A percentile compares a stretch with the other conserved stretches of the same genome.
Evolutionary conservation across 2,113 vertebrate genomes (phyloP).

Genomic region (Xiphophorus couchianus): DNA sequence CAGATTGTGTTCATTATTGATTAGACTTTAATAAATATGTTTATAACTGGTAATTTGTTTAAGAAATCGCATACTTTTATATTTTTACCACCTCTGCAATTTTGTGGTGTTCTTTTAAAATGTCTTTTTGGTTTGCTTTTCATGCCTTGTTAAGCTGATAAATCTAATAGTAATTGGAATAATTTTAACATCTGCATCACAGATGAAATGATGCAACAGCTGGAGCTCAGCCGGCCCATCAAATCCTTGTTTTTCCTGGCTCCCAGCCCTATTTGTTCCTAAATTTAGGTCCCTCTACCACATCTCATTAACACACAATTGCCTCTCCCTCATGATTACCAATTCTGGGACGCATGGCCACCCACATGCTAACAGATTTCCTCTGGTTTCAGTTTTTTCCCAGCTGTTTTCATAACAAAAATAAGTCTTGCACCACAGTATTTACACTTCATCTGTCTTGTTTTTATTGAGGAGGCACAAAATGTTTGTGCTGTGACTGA

Average conservation of each 20-base stretch:
- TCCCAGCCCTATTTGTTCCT: conserved; percentile 60
- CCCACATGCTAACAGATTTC: conserved; percentile 14
- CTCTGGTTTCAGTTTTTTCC: not conserved
- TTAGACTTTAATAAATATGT: conserved; percentile 17
- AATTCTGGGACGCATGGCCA: conserved; percentile 33
- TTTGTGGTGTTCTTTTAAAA: not conserved
- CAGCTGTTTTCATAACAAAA: not conserved
- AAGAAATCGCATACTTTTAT: not conserved
- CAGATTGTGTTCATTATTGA: conserved; percentile 42
- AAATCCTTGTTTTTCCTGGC: conserved; percentile 35
- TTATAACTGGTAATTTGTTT: not conserved
- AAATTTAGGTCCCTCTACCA: conserved; percentile 59
- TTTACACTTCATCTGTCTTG: not conserved
- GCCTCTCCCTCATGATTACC: conserved; percentile 31
- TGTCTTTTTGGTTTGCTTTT: not conserved
- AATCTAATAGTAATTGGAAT: conserved; percentile 3
- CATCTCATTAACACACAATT: conserved; percentile 48
- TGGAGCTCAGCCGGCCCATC: conserved; percentile 31
- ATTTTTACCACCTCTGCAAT: not conserved
- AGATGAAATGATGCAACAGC: conserved; percentile 55
- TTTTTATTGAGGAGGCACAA: not conserved
- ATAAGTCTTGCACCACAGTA: not conserved
- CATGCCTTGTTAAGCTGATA: conserved; percentile 33
- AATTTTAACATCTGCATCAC: conserved; percentile 23
- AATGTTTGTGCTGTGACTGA: not conserved